Evolutionary conservation across 2,113 vertebrate genomes (phyloP).

Genomic region (Castor canadensis): DNA sequence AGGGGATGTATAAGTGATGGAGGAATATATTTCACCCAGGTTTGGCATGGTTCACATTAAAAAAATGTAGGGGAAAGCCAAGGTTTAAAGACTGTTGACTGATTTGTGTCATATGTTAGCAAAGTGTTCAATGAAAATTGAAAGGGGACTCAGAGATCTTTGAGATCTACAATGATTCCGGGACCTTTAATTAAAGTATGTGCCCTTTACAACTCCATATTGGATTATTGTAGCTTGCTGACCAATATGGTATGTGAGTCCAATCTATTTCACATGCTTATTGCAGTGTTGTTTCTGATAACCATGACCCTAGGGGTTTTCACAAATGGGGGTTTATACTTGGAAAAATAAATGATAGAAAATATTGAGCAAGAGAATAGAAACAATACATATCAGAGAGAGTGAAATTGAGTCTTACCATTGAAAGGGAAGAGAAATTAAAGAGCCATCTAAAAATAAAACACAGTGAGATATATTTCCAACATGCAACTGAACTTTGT

Average conservation of each 20-base stretch:
- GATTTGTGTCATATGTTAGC: neutral
- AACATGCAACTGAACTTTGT: neutral
- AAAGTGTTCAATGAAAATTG: neutral
- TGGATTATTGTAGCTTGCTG: neutral
- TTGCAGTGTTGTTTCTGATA: conserved; percentile 44
- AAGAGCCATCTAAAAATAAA: conserved; percentile 29
- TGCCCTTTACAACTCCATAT: neutral
- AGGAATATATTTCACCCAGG: neutral
- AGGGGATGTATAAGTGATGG: neutral
- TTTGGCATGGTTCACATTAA: neutral
- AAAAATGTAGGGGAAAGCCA: neutral
- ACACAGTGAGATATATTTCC: conserved; percentile 17
- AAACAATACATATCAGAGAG: neutral
- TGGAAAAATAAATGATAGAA: conserved; percentile 51
- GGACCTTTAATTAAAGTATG: neutral
- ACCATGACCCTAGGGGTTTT: neutral
- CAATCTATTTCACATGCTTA: conserved; percentile 9
- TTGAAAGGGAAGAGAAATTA: neutral
- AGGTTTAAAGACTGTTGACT: neutral
- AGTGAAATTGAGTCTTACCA: neutral
- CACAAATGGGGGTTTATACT: conserved; percentile 46
- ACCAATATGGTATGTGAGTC: neutral
- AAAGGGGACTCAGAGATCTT: neutral
- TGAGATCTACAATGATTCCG: neutral
- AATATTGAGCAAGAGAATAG: conserved; percentile 4